Evolutionary conservation across 1,140 invertebrate species (phyloP), one percentile per base, ranked within the genome.

Genomic region (Drosophila orosa): DNA sequence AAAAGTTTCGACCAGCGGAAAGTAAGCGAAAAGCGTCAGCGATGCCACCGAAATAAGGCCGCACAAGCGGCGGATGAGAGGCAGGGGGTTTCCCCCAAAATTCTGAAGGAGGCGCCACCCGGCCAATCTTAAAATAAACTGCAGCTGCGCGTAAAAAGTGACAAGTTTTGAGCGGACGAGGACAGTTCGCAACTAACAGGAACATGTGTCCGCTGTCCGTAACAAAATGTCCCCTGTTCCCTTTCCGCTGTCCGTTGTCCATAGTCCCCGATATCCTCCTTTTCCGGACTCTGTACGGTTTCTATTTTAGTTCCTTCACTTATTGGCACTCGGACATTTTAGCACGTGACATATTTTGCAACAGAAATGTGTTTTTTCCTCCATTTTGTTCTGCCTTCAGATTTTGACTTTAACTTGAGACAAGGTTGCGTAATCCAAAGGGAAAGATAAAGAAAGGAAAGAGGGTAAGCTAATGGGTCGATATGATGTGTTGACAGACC

Each of bases 121-220:
- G 83, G 82, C 83, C 82, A 86, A 86, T 86, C 83, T 86, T 82
- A 82, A 86, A 87, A 87, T 87, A 87, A 87, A 87, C 83, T 87
- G 83, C 83, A 87, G 83, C 83, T 87, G 83, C 84, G 83, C 83
- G 83, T 89, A 79, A 83, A 87, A 83, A 87, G 83, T 87, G 83
- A 87, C 83, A 87, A 87, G 83, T 87, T 87, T 83, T 87, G 56
- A 57, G 45, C 42, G 74, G 48, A 62, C 25, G 44, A 47, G 33
- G 62, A 66, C 37, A 59, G 47, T 45, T 39, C 56, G 9, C 42
- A 65, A 60, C 47, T 75, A 79, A 84, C 45, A 86, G 82, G 59
- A 85, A 82, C 82, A 85, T 85, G 82, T 85, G 82, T 85, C 78
- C 78, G 65, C 58, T 74, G 71, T 74, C 63, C 63, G 56, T 25